Base-by-base conservation (phyloP, 2,797 vertebrate genomes). In the Champsocephalus esox region DNA sequence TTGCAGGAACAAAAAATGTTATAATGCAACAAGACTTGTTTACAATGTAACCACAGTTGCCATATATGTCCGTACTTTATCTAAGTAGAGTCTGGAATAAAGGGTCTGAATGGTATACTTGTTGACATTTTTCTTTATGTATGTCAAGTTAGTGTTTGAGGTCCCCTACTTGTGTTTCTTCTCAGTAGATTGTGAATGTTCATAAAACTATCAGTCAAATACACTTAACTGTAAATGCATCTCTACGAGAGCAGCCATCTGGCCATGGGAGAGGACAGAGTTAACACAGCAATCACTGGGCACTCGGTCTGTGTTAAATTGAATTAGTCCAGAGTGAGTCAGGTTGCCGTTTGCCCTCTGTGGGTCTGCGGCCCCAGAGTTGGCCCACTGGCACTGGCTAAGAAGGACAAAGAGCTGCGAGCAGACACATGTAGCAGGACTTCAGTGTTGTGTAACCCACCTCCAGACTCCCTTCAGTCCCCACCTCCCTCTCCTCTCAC, bases 321-420 rank as follows among this genome's bases (percentile, higher is more conserved):
- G 79, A 92, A 92, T 92, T 79, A 89, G 80, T 78, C 82, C 80
- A 75, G 81, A 73, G 84, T 79, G 84, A 85, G 66, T 84, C 73
- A 78, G 81, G 82, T 83, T 73, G 45, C 70, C 38, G 73, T 64
- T 87, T 16, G 45, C 70, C 86, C 79, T 81, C 78, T 76, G 80
- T 78, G 63, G 78, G 85, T 81, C 74, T 59, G 67, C 1, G 49
- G 81, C 86, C 79, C 59, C 58, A 65, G 51, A 83, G 72, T 67
- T 61, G 71, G 75, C 79, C 81, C 73, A 72, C 75, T 78, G 84
- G 83, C 83, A 79, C 72, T 44, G 78, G 57, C 64, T 74, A 61
- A 65, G 59, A 38, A 81, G 80, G 82, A 90, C 85, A 90, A 88
- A 92, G 83, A 81, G 72, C 83, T 66, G 55, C 3, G 67, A 81